These are phyloP conservation scores for Rhinoraja longicauda DNA, from an alignment of 2,797 vertebrate species.

Conservation along the genomic window DNA sequence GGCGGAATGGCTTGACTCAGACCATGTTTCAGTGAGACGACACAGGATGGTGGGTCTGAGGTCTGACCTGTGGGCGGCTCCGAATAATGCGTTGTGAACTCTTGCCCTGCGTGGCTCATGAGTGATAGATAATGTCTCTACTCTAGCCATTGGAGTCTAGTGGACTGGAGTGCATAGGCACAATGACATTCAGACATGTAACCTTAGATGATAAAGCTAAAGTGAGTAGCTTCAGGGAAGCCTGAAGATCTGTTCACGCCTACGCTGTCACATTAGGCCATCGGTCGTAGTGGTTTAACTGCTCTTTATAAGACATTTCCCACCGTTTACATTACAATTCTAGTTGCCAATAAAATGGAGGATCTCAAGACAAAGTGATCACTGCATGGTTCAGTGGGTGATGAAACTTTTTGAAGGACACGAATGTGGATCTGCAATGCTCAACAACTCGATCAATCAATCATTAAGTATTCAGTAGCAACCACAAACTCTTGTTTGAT, in stretches of 20 bases:
- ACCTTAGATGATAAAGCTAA: neutral
- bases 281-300: neutral
- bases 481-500: neutral
- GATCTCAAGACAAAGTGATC: neutral
- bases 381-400: neutral
- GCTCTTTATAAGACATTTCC: neutral
- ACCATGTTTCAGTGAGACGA: conserved; percentile 59
- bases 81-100: neutral
- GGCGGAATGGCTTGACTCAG: conserved; percentile 58
- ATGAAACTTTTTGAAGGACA: neutral
- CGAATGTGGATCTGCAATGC: neutral
- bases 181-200: neutral
- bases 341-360: neutral
- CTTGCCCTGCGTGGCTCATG: no score
- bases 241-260: neutral
- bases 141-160: neutral
- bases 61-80: no score
- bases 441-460: neutral
- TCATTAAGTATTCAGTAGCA: neutral
- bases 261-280: neutral
- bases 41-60: neutral
- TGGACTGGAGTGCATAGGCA: neutral
- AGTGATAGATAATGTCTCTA: no score
- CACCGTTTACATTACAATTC: conserved; percentile 6
- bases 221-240: neutral